Evolutionary conservation across 2,113 vertebrate species (phyloP).

Genomic region (Alouatta palliata): DNA sequence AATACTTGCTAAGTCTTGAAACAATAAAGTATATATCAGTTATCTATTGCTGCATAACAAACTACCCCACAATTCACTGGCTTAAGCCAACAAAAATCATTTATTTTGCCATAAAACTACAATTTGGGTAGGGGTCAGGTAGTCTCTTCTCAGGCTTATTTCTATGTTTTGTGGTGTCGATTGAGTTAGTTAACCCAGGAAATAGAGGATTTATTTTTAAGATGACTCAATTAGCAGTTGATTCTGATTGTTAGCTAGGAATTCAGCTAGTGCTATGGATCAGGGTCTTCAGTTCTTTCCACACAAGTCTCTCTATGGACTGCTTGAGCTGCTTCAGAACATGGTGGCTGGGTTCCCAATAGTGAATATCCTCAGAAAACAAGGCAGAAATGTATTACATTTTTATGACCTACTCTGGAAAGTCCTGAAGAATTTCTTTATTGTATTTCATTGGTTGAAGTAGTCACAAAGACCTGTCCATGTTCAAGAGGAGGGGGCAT

Average conservation of each 20-base stretch:
- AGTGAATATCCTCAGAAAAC: not conserved
- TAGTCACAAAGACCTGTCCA: not conserved
- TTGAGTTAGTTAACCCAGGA: not conserved
- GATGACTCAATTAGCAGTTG: not conserved
- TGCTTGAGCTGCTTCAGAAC: not conserved
- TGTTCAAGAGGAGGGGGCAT: not conserved
- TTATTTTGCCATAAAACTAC: slow-evolving; percentile 12
- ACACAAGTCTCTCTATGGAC: not conserved
- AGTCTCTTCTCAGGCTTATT: not conserved
- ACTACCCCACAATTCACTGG: not conserved
- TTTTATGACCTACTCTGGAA: not conserved
- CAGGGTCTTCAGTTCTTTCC: not conserved
- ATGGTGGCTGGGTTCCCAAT: not conserved
- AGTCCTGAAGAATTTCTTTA: not conserved
- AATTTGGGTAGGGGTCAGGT: not conserved
- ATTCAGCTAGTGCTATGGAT: not conserved
- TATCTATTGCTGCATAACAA: not conserved
- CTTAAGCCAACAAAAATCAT: not conserved
- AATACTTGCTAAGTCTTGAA: not conserved
- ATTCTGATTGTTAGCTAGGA: not conserved
- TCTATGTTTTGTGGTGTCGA: not conserved
- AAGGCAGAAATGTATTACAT: not conserved
- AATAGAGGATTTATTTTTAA: not conserved
- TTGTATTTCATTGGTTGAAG: not conserved
- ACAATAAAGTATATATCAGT: not conserved